phyloP scores from a whole-genome alignment of 2,888 invertebrate species.

The Tetramorium bicarinatum region DNA sequence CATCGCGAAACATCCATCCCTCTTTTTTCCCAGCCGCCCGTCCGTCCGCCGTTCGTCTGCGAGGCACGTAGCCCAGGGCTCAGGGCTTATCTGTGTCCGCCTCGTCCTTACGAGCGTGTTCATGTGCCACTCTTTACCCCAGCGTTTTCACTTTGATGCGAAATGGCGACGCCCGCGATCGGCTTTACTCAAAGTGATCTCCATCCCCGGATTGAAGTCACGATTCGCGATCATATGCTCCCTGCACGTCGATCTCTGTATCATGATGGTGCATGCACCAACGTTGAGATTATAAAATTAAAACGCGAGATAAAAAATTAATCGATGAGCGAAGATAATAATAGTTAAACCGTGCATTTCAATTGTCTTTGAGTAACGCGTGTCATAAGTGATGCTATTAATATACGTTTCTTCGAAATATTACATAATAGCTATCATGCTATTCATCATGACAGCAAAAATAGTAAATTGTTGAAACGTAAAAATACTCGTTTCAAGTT shows the following conservation, averaged over 20 bases:
- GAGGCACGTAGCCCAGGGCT: conserved; percentile 43
- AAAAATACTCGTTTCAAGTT: neutral
- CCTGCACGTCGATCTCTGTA: neutral
- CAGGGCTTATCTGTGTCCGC: conserved; percentile 43
- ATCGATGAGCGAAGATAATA: neutral
- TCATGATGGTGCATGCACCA: neutral
- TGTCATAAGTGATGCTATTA: neutral
- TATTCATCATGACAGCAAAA: neutral
- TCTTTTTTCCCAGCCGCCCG: conserved; percentile 46
- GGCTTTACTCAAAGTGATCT: conserved; percentile 34
- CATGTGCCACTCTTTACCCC: conserved; percentile 29
- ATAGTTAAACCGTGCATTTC: neutral
- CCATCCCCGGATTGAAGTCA: conserved; percentile 6
- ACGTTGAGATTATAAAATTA: neutral
- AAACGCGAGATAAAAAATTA: neutral
- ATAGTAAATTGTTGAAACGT: neutral
- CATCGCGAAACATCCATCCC: conserved; percentile 69
- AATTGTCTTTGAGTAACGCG: neutral
- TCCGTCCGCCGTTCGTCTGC: conserved; percentile 39
- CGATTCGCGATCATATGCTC: conserved; percentile 1
- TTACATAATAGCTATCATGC: neutral
- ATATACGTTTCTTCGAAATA: neutral
- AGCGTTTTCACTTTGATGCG: conserved; percentile 36
- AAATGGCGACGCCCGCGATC: conserved; percentile 45
- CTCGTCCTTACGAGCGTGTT: conserved; percentile 46